A percentile compares a stretch with the other conserved stretches of the same genome.
Conservation (phyloP, 2,888 invertebrate genomes). For the Chamaedrilus cognettii region DNA sequence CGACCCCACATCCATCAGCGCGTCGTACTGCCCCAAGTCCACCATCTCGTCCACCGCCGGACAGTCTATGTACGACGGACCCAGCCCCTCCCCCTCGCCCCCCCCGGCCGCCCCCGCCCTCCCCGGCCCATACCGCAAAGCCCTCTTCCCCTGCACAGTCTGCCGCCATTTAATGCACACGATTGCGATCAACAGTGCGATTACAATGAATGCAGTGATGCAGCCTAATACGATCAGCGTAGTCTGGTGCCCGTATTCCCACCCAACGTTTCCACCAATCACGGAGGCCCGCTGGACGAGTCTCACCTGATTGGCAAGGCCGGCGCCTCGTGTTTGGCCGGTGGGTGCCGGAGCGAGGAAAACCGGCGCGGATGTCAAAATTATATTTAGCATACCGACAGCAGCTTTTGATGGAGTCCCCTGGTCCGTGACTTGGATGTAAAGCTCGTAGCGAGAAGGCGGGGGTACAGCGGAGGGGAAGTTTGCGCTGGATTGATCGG, state of each 20-base stretch:
- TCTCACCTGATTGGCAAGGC: too few relatives aligned
- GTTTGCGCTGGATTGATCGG: too few relatives aligned
- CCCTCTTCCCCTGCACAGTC: slow-evolving; percentile 8
- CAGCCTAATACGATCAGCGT: slow-evolving; percentile 31
- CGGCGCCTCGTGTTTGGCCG: background rate
- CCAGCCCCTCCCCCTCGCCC: background rate
- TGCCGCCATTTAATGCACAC: slow-evolving; percentile 27
- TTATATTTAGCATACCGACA: background rate
- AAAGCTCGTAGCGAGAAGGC: background rate
- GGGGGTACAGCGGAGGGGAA: background rate
- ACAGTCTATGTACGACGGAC: background rate
- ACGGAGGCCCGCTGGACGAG: too few relatives aligned
- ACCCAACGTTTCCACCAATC: too few relatives aligned
- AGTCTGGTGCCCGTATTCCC: slow-evolving; percentile 14
- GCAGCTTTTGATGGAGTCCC: background rate
- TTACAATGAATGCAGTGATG: slow-evolving; percentile 29
- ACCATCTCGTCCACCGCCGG: background rate
- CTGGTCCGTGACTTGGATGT: background rate
- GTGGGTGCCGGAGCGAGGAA: background rate
- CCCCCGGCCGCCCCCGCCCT: background rate
- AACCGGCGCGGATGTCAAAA: background rate
- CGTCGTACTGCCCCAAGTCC: background rate
- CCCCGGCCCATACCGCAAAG: slow-evolving; percentile 13
- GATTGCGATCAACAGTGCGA: slow-evolving; percentile 33
- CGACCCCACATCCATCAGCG: background rate